Conservation (phyloP, 2,888 invertebrate species). For the Amphipoea oculea region DNA sequence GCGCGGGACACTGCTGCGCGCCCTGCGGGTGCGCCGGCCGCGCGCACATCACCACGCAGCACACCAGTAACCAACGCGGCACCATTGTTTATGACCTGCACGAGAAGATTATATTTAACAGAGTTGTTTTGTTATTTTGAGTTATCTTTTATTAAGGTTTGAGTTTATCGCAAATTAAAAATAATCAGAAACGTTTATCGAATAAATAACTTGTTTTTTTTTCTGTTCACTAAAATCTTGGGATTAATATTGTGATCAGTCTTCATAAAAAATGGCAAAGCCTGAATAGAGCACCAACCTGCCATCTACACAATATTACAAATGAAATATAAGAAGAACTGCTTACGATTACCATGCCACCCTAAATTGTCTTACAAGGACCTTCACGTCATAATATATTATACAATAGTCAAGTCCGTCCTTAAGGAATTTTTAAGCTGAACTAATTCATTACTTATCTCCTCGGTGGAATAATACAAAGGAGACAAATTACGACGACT, state of each 20-base stretch:
- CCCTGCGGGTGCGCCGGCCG: constrained; percentile 87
- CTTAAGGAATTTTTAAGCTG: constrained; percentile 23
- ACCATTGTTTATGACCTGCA: constrained; percentile 85
- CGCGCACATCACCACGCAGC: constrained; percentile 90
- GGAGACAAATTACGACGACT: constrained; percentile 43
- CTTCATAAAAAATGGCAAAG: neutral
- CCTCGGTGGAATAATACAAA: constrained; percentile 25
- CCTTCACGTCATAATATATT: constrained; percentile 9
- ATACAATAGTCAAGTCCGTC: neutral
- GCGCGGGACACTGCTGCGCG: constrained; percentile 94
- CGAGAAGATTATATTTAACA: neutral
- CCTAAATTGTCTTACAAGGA: constrained; percentile 4
- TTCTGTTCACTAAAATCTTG: neutral
- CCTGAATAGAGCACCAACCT: neutral
- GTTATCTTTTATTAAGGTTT: neutral
- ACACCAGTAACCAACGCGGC: constrained; percentile 88
- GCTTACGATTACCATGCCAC: neutral
- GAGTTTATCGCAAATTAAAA: neutral
- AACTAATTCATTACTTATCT: constrained; percentile 43
- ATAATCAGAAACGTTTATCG: neutral
- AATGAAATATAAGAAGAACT: neutral
- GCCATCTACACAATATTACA: neutral
- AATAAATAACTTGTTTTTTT: neutral
- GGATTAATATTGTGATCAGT: neutral
- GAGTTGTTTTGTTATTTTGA: neutral